These are phyloP conservation scores for Petrocephalus microphthalmus DNA, from an alignment of 2,113 vertebrate species.

Conservation along the genomic window DNA sequence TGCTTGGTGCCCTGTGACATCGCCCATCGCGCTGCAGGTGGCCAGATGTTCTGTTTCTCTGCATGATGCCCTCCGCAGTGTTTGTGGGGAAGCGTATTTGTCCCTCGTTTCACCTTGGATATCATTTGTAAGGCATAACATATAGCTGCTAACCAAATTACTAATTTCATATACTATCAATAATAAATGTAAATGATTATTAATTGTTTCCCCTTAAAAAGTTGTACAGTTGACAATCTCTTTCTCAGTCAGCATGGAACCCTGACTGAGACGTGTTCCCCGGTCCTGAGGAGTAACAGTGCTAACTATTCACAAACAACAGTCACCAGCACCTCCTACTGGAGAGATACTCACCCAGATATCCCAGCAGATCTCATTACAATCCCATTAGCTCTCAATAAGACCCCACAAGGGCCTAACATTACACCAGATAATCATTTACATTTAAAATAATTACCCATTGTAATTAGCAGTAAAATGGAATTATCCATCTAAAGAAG, in stretches of 20 bases:
- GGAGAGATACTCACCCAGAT: background rate
- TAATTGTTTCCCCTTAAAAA: background rate
- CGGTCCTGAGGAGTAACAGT: no score
- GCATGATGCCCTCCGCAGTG: background rate
- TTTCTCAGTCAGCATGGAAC: no score
- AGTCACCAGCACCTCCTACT: background rate
- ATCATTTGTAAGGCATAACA: background rate
- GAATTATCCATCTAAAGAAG: constrained; percentile 12
- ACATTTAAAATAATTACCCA: constrained; percentile 15
- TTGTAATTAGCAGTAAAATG: constrained; percentile 3
- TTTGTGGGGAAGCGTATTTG: background rate
- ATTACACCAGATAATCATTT: constrained; percentile 1
- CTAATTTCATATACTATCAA: background rate
- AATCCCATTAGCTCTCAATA: constrained; percentile 5
- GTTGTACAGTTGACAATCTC: background rate
- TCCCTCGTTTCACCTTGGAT: background rate
- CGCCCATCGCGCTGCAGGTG: background rate
- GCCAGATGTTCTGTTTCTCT: background rate
- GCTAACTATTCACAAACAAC: background rate
- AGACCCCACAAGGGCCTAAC: background rate
- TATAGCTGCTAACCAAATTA: background rate
- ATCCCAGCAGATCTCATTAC: background rate
- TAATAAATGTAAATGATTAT: background rate
- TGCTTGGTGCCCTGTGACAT: no score
- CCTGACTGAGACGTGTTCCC: no score